Percentiles rank a stretch among this genome's conserved stretches.
Evolutionary conservation across 1,140 invertebrate genomes (phyloP).

Genomic region (Diabrotica undecimpunctata): DNA sequence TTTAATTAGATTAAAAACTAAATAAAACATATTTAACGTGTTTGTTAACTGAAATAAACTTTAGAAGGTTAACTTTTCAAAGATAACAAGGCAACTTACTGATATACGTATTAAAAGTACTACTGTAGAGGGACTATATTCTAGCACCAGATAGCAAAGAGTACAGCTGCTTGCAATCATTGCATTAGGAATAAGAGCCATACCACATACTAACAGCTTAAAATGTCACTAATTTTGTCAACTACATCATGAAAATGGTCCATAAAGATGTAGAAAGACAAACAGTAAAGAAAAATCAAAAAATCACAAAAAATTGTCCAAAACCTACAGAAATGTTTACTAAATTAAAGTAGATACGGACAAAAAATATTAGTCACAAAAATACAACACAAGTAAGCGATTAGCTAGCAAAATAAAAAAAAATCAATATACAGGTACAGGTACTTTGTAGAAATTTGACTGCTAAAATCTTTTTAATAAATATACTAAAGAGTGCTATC

Average conservation of each 20-base stretch:
- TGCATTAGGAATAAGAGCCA: neutral
- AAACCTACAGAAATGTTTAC: neutral
- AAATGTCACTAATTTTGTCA: neutral
- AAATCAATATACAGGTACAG: neutral
- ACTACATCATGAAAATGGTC: neutral
- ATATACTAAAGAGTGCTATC: too few relatives aligned
- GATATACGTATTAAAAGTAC: neutral
- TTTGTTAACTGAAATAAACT: too few relatives aligned
- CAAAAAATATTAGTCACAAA: slow-evolving; percentile 11
- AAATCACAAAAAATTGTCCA: slow-evolving; percentile 1
- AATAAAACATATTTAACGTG: too few relatives aligned
- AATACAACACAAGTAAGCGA: slow-evolving; percentile 13
- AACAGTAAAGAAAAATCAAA: neutral
- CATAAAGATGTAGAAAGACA: neutral
- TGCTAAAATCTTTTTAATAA: too few relatives aligned
- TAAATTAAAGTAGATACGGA: neutral
- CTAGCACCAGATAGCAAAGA: slow-evolving; percentile 7
- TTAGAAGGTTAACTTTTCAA: too few relatives aligned
- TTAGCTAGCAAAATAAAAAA: slow-evolving; percentile 20
- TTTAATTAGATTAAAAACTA: too few relatives aligned
- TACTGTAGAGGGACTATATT: neutral
- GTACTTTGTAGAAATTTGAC: neutral
- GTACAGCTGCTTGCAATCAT: neutral
- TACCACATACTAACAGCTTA: neutral
- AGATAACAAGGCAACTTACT: too few relatives aligned